phyloP scores from a whole-genome alignment of 1,140 invertebrate genomes.

The Melipona quadrifasciata region DNA sequence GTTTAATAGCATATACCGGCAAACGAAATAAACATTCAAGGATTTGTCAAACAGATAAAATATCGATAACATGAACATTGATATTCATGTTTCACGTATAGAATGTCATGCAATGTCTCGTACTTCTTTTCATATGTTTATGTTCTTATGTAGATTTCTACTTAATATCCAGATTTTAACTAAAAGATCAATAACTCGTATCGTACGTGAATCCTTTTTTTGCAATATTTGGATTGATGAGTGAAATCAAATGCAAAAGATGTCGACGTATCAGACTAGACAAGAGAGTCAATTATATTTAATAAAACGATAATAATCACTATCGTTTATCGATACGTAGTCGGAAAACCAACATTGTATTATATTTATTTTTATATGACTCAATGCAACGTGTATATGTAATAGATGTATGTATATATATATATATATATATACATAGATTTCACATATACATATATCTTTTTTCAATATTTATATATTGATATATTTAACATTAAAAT shows the following conservation, averaged over 20 bases:
- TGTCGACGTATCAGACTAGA: background rate
- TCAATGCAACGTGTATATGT: background rate
- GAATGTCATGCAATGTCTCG: background rate
- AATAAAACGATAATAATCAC: background rate
- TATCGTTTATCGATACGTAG: slow-evolving; percentile 1
- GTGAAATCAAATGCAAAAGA: background rate
- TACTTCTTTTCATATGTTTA: background rate
- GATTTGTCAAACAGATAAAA: no score
- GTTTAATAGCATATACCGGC: background rate
- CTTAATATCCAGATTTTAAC: background rate
- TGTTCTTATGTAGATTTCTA: background rate
- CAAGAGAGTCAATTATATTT: background rate
- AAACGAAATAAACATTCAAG: background rate
- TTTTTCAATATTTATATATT: slow-evolving; percentile 1
- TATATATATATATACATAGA: background rate
- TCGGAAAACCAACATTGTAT: background rate
- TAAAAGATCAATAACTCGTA: background rate
- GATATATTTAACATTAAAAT: slow-evolving; percentile 36
- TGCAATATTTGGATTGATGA: background rate
- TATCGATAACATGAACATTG: background rate
- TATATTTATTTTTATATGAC: background rate
- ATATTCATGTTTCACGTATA: background rate
- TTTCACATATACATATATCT: background rate
- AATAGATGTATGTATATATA: background rate
- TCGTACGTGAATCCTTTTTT: background rate